Conservation (phyloP, 2,797 vertebrate species). For the Lacerta agilis region DNA sequence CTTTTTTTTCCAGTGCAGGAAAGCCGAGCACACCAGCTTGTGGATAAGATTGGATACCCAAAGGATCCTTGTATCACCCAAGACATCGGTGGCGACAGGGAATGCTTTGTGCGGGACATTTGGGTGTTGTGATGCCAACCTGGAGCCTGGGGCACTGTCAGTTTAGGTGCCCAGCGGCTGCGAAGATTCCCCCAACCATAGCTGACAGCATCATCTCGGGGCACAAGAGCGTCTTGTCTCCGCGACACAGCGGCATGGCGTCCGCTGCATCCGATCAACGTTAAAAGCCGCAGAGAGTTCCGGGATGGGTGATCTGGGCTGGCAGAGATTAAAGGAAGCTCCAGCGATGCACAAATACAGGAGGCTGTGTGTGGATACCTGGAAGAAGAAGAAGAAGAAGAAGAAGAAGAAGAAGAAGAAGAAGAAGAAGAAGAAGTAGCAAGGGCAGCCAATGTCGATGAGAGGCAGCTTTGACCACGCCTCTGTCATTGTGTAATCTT, state of each 20-base stretch:
- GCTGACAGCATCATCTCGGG: slow-evolving; percentile 10
- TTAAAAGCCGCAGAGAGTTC: slow-evolving; percentile 4
- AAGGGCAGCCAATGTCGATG: neutral
- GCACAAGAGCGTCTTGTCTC: neutral
- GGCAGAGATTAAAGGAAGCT: slow-evolving; percentile 5
- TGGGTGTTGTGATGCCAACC: neutral
- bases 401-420: too few species aligned
- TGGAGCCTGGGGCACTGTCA: neutral
- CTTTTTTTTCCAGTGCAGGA: neutral
- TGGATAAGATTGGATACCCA: neutral
- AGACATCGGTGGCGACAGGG: too few species aligned
- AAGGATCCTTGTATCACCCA: neutral
- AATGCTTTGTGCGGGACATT: neutral
- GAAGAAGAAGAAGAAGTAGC: too few species aligned
- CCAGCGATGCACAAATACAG: neutral
- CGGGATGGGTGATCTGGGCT: slow-evolving; percentile 9
- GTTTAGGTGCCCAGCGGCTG: neutral
- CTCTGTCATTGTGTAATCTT: neutral
- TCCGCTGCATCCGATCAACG: slow-evolving; percentile 2
- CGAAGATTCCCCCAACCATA: neutral
- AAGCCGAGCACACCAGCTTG: neutral
- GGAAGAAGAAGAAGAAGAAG: neutral
- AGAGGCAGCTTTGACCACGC: neutral
- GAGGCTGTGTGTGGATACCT: neutral
- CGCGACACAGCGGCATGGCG: neutral